phyloP scores from a whole-genome alignment of 1,140 invertebrate genomes.

The Rhagoletis pomonella region DNA sequence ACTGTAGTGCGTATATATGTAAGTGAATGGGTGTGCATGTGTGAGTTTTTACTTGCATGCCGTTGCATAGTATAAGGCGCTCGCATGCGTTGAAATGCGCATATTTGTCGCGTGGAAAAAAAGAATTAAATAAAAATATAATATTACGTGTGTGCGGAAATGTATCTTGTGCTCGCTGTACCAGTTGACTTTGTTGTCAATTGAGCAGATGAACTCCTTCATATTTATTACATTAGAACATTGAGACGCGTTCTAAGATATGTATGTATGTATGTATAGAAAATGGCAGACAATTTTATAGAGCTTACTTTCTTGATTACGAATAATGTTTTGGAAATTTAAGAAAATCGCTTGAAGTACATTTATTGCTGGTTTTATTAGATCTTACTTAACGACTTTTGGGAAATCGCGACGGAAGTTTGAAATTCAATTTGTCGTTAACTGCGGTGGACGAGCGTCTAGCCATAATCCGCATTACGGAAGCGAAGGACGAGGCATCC shows the following conservation, averaged over 20 bases:
- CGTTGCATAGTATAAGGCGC: constrained; percentile 21
- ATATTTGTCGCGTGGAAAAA: not conserved
- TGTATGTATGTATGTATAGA: not conserved
- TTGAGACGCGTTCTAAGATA: not conserved
- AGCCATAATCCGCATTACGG: no score
- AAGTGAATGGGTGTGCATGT: not conserved
- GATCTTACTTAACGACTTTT: no score
- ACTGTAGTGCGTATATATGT: not conserved
- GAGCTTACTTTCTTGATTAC: not conserved
- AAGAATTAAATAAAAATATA: constrained; percentile 9
- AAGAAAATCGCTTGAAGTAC: no score
- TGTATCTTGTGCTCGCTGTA: not conserved
- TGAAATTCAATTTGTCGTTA: no score
- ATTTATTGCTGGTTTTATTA: no score
- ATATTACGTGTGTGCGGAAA: not conserved
- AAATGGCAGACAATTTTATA: not conserved
- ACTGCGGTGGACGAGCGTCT: no score
- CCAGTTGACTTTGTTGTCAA: constrained; percentile 7
- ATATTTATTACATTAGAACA: constrained; percentile 34
- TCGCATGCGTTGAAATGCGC: constrained; percentile 1
- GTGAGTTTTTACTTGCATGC: not conserved
- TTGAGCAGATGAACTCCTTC: not conserved
- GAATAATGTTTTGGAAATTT: no score
- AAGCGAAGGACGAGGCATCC: no score
- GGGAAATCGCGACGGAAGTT: no score